Conservation (phyloP, 2,888 invertebrate species). For the Stenurella melanura region DNA sequence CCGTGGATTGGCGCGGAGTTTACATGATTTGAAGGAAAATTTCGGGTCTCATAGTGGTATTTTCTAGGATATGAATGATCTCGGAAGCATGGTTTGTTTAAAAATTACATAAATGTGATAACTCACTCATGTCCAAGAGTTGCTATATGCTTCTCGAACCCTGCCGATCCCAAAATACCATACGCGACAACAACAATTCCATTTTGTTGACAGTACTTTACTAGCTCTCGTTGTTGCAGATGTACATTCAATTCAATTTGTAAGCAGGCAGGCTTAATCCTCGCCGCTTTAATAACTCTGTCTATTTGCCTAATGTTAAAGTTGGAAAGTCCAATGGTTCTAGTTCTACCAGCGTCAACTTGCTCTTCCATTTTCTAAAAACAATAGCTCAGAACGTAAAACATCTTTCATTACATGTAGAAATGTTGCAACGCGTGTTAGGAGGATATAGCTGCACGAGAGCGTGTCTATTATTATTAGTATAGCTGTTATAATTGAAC, state of each 20-base stretch:
- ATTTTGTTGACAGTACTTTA: conserved; percentile 44
- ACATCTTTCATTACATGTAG: too few relatives aligned
- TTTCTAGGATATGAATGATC: too few relatives aligned
- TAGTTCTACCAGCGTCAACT: conserved; percentile 81
- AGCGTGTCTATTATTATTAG: too few relatives aligned
- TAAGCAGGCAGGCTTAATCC: conserved; percentile 77
- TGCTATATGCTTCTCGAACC: conserved; percentile 69
- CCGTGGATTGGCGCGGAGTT: too few relatives aligned
- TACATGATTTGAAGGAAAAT: too few relatives aligned
- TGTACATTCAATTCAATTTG: conserved; percentile 79
- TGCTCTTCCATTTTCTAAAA: conserved; percentile 78
- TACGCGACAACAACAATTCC: conserved; percentile 61
- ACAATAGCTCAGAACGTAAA: too few relatives aligned
- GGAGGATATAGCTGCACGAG: too few relatives aligned
- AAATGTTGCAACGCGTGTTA: too few relatives aligned
- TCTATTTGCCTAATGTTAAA: conserved; percentile 84
- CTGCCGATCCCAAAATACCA: conserved; percentile 73
- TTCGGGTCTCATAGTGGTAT: too few relatives aligned
- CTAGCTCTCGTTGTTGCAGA: conserved; percentile 73
- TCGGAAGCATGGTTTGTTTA: not conserved
- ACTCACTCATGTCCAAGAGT: conserved; percentile 33
- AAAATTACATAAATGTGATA: not conserved
- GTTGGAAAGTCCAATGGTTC: conserved; percentile 89
- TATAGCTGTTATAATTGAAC: too few relatives aligned
- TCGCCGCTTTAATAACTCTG: conserved; percentile 73